Evolutionary conservation across 2,113 vertebrate genomes (phyloP), one percentile per base, ranked within the genome.

Genomic region (Takifugu flavidus): DNA sequence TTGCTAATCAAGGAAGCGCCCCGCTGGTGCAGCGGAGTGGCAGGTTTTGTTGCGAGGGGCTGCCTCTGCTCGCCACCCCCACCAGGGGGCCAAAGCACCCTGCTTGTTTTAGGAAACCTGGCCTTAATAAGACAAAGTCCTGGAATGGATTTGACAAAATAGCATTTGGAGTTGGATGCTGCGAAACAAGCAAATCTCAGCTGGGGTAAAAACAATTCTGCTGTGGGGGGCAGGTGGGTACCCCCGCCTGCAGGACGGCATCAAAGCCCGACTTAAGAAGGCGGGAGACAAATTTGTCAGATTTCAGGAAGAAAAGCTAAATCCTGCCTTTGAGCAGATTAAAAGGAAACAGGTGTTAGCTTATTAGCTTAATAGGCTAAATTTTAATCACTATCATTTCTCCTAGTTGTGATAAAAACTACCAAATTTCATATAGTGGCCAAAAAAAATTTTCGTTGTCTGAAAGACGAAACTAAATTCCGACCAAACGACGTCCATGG

Each of bases 161-260:
- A 57, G 66, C 51, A 52, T 79, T 69, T 59, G 70, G 83, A 75
- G 71, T 76, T 82, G 81, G 77, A 82, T 78, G 80, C 66, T 80
- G 62, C 59, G 70, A 71, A 62, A 62, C 62, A 75, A 63, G 67
- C 47, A 50, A 70, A 77, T 66, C 75, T 66, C 85, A 82, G 84
- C 72, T 65, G 78, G 71, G 78, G 78, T 78, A 79, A 82, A 83
- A 82, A 79, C 79, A 83, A 86, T 85, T 80, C 72, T 68, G 59
- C 56, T 73, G 31, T 51, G 43, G 1, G 80, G 78, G 73, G 60
- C 53, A 56, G 45, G 70, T 45, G 14, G 53, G 46, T n/a, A 50
- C 70, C 74, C 69, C 77, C 59, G 62, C 68, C 27, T 31, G 20
- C 50, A 45, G 57, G 75, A 81, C 61, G 74, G 72, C 70, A 81